Base-by-base conservation (phyloP, 2,797 vertebrate species). In the Sebastiscus tertius region DNA sequence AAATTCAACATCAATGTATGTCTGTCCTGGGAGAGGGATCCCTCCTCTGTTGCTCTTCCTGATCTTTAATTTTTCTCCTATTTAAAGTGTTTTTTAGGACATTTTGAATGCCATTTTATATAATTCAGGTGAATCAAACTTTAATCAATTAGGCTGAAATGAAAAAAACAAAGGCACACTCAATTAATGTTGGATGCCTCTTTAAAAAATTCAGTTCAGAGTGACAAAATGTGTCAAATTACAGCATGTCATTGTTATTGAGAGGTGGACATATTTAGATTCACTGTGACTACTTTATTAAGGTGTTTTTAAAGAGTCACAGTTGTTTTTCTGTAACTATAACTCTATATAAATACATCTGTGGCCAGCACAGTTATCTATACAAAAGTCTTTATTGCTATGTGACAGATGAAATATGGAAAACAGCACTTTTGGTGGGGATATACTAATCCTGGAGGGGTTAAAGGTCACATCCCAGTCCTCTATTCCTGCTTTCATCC, bases 371-470 rank as follows among this genome's bases (percentile, higher is more conserved):
- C n/a, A 49, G 20, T 55, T 34, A 20, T 63, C 12, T 33, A 18
- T n/a, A 29, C 36, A 24, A 8, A 34, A 31, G 18, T 16, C 26
- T 5, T n/a, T 4, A 1, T n/a, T 61, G 14, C 27, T 42, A 2
- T 0, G 2, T 20, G 11, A 39, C 11, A 46, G 8, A 63, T 16
- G 9, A 62, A 12, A 20, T 4, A 93, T 94, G 93, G 88, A 89
- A 34, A 95, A 94, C 77, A 18, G 61, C 54, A 90, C 88, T 9
- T 66, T 75, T 4, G 42, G 9, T 13, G n/a, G 14, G 4, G 73
- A 87, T 2, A 2, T 93, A 2, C 73, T 95, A 10, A 59, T 77
- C 6, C 36, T 95, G 20, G 92, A 95, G 20, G 87, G 88, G 34
- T 56, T 94, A 46, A 83, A 79, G 27, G 18, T 94, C 49, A 60